phyloP scores from a whole-genome alignment of 1,140 invertebrate genomes.

The Drosophila subpulchrella region DNA sequence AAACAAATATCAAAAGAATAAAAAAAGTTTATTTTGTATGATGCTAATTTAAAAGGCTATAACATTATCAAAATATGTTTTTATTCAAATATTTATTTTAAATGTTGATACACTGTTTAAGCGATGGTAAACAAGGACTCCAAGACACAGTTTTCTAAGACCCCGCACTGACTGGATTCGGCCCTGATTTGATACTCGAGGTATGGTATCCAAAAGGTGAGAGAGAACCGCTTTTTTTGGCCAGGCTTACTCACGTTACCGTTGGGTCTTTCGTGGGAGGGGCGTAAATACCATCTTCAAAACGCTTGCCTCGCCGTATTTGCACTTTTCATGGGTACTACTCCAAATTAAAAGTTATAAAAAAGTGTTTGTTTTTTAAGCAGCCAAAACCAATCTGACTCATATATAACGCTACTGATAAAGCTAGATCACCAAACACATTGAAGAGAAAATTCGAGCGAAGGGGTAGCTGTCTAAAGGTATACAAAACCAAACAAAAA shows the following conservation, averaged over 20 bases:
- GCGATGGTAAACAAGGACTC: too few relatives aligned
- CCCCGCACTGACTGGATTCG: too few relatives aligned
- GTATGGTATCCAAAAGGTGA: background rate
- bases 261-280: conserved; percentile 31
- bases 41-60: too few relatives aligned
- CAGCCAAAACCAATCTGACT: conserved; percentile 5
- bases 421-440: background rate
- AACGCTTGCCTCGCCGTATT: conserved; percentile 10
- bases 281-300: conserved; percentile 18
- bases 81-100: too few relatives aligned
- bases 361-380: conserved; percentile 28
- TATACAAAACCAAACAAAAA: too few relatives aligned
- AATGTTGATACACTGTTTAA: too few relatives aligned
- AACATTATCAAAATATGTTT: too few relatives aligned
- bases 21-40: too few relatives aligned
- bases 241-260: conserved; percentile 40
- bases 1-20: too few relatives aligned
- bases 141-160: too few relatives aligned
- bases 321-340: conserved; percentile 6
- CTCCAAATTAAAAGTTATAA: background rate
- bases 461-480: too few relatives aligned
- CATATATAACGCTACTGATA: background rate
- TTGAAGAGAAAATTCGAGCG: background rate
- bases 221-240: conserved; percentile 22
- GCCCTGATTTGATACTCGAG: too few relatives aligned